These are phyloP conservation scores for Lithobates sylvaticus DNA, from an alignment of 2,797 vertebrate genomes.

Conservation along the genomic window DNA sequence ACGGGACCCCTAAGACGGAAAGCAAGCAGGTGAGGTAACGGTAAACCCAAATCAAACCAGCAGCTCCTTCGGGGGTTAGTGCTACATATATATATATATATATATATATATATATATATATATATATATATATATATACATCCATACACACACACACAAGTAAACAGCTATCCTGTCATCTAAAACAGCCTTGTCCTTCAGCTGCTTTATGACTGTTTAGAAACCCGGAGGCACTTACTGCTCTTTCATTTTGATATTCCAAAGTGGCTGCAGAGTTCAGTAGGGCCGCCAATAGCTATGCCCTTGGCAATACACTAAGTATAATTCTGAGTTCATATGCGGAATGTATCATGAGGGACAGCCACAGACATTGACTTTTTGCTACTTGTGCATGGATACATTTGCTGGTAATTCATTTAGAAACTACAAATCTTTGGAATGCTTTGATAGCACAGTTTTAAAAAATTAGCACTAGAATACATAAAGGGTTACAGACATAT, in stretches of 20 bases:
- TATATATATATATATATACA: too few relatives aligned
- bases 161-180: too few relatives aligned
- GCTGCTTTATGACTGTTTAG: constrained; percentile 20
- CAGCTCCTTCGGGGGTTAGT: too few relatives aligned
- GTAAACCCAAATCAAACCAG: too few relatives aligned
- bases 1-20: too few relatives aligned
- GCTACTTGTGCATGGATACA: constrained; percentile 1
- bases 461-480: too few relatives aligned
- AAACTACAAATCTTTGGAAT: not conserved
- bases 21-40: too few relatives aligned
- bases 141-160: too few relatives aligned
- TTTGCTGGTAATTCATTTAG: constrained; percentile 5
- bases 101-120: too few relatives aligned
- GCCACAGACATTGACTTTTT: constrained; percentile 19
- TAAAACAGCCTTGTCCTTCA: not conserved
- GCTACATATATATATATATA: too few relatives aligned
- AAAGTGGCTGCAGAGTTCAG: constrained; percentile 6
- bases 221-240: constrained; percentile 17
- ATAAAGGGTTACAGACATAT: too few relatives aligned
- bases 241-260: constrained; percentile 13
- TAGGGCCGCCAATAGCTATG: constrained; percentile 32
- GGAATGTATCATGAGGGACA: constrained; percentile 2
- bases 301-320: constrained; percentile 28
- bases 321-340: constrained; percentile 19
- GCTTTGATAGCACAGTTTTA: too few relatives aligned